Evolutionary conservation across 2,888 invertebrate species (phyloP).

Genomic region (Acanthococcus lagerstroemiae): DNA sequence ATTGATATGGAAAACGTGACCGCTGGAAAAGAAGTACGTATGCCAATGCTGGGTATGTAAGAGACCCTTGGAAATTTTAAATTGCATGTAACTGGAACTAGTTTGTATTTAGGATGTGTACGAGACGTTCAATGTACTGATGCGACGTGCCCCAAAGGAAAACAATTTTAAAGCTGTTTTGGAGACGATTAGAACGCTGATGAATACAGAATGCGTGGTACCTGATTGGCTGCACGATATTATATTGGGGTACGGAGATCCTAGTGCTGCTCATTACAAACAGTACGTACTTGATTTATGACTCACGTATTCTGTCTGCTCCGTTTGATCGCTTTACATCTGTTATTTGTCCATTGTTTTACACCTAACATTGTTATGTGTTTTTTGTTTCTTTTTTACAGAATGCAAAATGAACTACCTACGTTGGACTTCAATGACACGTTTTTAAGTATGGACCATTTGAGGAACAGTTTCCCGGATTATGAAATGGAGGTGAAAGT

Average conservation of each 20-base stretch:
- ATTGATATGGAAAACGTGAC: conserved; percentile 68
- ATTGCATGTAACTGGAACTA: not conserved
- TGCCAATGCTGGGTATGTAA: not conserved
- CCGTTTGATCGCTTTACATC: no score
- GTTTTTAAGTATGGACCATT: conserved; percentile 82
- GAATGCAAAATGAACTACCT: conserved; percentile 77
- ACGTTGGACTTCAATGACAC: conserved; percentile 95
- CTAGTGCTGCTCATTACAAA: conserved; percentile 92
- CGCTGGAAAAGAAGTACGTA: conserved; percentile 46
- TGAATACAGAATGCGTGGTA: conserved; percentile 98
- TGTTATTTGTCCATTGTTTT: no score
- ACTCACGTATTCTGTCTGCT: no score
- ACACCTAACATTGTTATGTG: not conserved
- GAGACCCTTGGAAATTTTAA: no score
- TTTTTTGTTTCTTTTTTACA: conserved; percentile 39
- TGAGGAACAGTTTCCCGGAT: conserved; percentile 75
- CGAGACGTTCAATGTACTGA: conserved; percentile 88
- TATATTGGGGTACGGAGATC: conserved; percentile 95
- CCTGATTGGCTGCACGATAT: conserved; percentile 95
- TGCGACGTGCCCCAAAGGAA: conserved; percentile 98
- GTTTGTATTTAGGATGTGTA: conserved; percentile 59
- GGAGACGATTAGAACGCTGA: conserved; percentile 94
- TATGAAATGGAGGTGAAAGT: conserved; percentile 62
- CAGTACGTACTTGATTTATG: conserved; percentile 49
- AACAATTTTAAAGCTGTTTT: conserved; percentile 99